phyloP scores from a whole-genome alignment of 2,888 invertebrate species.

The Muscina levida region DNA sequence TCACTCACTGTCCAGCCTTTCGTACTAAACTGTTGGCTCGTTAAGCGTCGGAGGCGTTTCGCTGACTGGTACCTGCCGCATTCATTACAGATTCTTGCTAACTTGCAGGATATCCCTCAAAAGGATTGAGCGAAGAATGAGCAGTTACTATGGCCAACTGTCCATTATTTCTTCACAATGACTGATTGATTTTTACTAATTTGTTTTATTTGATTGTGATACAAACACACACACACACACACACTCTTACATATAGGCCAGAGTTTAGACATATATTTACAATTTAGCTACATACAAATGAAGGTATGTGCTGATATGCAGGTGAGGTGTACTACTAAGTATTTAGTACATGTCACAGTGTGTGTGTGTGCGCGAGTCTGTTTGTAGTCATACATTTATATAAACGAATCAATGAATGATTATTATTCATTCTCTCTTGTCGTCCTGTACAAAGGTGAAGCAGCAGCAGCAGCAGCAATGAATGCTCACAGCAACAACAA shows the following conservation, averaged over 20 bases:
- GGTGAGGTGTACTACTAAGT: background rate
- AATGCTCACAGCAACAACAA: conserved; percentile 26
- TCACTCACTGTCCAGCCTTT: background rate
- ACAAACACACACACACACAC: conserved; percentile 24
- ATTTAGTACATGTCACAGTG: too few relatives aligned
- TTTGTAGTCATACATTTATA: background rate
- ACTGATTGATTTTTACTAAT: conserved; percentile 66
- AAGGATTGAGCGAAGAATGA: conserved; percentile 28
- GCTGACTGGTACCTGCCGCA: background rate
- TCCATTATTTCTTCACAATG: conserved; percentile 42
- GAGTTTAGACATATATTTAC: background rate
- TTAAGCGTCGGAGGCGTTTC: conserved; percentile 22
- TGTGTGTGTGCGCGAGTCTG: background rate
- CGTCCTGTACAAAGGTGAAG: conserved; percentile 1
- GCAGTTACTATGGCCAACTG: background rate
- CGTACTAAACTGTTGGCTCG: conserved; percentile 33
- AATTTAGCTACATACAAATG: background rate
- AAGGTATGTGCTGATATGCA: background rate
- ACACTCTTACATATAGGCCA: background rate
- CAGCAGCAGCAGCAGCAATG: conserved; percentile 1
- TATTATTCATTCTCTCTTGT: conserved; percentile 6
- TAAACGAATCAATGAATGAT: conserved; percentile 9
- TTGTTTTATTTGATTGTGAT: conserved; percentile 60
- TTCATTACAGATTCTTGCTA: conserved; percentile 29
- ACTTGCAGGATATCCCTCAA: conserved; percentile 56